Base-by-base conservation (phyloP, 2,113 vertebrate genomes). In the Hyperoodon ampullatus region DNA sequence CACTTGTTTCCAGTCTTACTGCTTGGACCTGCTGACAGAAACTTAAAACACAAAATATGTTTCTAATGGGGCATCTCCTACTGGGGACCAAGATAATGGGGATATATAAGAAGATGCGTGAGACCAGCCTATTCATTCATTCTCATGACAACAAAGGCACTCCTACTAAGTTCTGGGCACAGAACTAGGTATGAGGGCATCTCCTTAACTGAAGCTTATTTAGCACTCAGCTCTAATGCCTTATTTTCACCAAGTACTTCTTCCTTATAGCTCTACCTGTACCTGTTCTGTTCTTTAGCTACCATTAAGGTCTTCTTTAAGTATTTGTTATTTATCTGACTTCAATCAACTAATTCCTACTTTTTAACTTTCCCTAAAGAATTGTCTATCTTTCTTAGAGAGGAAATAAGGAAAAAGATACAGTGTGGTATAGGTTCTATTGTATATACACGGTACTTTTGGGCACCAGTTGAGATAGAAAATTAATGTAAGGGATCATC, bases 301-400 rank as follows among this genome's bases (percentile, higher is more conserved):
- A 42, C 33, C 42, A 63, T 10, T 63, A 55, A 55, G 42, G 30
- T 58, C 63, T 72, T 65, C 88, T 5, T 47, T n/a, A 68, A 74
- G n/a, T 63, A 89, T 50, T 2, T 96, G 13, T 53, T 23, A 15
- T 71, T 87, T 58, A 55, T 42, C 16, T 87, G 35, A 90, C 44
- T 71, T 82, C 30, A 81, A 12, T 50, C 72, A 78, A 30, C 47
- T 88, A 77, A 66, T 44, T 95, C 23, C 39, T 78, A 68, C 58
- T 58, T 94, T 88, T 85, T 44, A 80, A 74, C 58, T 12, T 91
- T 35, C 83, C 10, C 60, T 80, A 66, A 2, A 96, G 71, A 94
- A 85, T 24, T 8, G 28, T 23, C 39, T 19, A n/a, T 60, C 19
- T 80, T 42, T 60, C 35, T 66, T 28, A 18, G 44, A 44, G 44